Base-by-base conservation (phyloP, 2,888 invertebrate species). In the Dichetophora obliterata region DNA sequence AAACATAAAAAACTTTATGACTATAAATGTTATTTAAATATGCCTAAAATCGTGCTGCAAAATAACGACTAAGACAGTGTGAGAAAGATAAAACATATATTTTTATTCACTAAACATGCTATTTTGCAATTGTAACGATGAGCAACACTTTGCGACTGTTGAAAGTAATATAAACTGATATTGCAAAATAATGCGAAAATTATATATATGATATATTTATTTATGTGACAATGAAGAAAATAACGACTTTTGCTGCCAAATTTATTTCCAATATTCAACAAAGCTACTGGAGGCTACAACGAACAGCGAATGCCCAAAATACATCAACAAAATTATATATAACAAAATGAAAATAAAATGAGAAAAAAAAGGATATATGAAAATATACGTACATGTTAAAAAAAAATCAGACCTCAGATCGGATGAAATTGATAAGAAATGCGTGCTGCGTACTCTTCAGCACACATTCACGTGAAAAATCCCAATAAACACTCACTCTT, bases 391-490 rank as follows among this genome's bases (percentile, higher is more conserved):
- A n/a, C n/a, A n/a, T n/a, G n/a, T n/a, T n/a, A 14, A 22, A 57
- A 31, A 71, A 71, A 71, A 37, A 31, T 31, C 54, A 31, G 70
- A 8, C 54, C 9, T 34, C 57, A 57, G 71, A 54, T 57, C 57
- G 71, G 54, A 31, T 71, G n/a, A 71, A 71, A 57, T 34, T 57
- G 57, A 71, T 57, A 71, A 71, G 34, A 57, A 71, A 34, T 71
- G 22, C 71, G 50, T 37, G 43, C 68, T n/a, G n/a, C n/a, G n/a
- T n/a, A n/a, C n/a, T n/a, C n/a, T n/a, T n/a, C n/a, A 22, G 24
- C 48, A 65, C 65, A 68, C 22, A 68, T 2, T 14, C 68, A 24
- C 50, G 48, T 14, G 6, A 0, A 24, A 24, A 27, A 61, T 3
- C 24, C 61, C 14, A 24, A 24, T 9, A 50, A 34, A 48, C 48